phyloP scores from a whole-genome alignment of 2,113 vertebrate genomes.

The Elanus axillaris region DNA sequence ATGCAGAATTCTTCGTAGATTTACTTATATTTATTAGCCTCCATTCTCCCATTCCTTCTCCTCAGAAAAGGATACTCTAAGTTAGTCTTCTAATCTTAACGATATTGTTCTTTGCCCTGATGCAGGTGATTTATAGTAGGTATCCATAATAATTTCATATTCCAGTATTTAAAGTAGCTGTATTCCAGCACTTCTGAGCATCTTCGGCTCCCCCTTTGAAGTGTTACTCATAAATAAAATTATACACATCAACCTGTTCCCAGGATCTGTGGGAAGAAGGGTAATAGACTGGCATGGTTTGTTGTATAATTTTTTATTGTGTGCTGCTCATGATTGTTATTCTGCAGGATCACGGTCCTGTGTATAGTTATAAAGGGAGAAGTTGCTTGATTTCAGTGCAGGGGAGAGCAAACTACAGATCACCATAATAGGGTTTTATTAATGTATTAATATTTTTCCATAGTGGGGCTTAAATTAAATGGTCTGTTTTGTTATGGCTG shows the following conservation, averaged over 20 bases:
- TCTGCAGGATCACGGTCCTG: neutral
- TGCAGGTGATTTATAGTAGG: neutral
- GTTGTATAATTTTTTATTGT: neutral
- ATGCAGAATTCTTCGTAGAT: neutral
- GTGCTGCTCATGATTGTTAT: neutral
- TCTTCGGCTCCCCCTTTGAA: constrained; percentile 5
- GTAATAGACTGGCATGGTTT: neutral
- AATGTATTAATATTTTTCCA: neutral
- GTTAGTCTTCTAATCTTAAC: neutral
- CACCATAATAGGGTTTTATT: neutral
- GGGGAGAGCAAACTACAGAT: neutral
- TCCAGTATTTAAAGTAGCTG: neutral
- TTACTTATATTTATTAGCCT: neutral
- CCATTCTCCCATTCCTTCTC: neutral
- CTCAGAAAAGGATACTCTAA: neutral
- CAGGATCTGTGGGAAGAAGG: neutral
- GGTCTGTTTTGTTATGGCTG: neutral
- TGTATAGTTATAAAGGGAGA: neutral
- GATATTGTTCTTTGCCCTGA: neutral
- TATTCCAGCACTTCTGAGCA: neutral
- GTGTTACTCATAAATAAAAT: constrained; percentile 14
- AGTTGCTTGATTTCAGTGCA: neutral
- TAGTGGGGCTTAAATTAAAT: neutral
- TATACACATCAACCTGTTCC: neutral
- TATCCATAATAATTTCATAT: neutral